A percentile compares a stretch with the other conserved stretches of the same genome.
Conservation (phyloP, 2,797 vertebrate species). For the Pteropus rufus region DNA sequence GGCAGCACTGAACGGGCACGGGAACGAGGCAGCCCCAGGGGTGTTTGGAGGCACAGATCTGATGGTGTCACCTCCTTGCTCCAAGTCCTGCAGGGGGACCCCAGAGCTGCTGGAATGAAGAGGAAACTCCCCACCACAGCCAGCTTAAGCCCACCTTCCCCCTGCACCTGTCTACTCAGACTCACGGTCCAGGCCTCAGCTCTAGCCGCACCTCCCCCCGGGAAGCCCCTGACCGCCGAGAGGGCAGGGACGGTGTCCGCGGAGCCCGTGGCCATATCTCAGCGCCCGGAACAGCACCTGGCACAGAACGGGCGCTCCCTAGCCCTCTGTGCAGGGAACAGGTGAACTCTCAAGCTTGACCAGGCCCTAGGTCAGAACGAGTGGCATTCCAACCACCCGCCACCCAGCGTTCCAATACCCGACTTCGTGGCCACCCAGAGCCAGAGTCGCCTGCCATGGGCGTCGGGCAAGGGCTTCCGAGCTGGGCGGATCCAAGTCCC, state of each 20-base stretch:
- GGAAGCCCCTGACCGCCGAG: neutral
- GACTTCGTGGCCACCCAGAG: neutral
- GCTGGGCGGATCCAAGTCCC: neutral
- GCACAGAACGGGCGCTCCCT: neutral
- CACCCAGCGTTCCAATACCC: neutral
- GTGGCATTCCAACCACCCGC: neutral
- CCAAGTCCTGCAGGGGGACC: neutral
- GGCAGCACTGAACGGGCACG: neutral
- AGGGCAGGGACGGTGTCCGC: neutral
- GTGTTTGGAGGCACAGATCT: too few relatives aligned
- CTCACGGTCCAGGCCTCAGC: neutral
- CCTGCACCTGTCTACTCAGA: neutral
- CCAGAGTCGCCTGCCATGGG: neutral
- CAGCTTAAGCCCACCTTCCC: neutral
- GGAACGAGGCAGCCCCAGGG: neutral
- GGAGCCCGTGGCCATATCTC: neutral
- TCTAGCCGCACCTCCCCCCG: neutral
- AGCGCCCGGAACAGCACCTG: neutral
- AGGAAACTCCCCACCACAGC: neutral
- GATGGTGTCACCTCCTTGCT: too few relatives aligned
- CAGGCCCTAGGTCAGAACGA: neutral
- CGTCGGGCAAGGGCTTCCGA: neutral
- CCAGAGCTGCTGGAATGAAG: neutral
- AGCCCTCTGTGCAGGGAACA: neutral
- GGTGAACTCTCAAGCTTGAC: neutral